Percentiles rank a stretch among this genome's conserved stretches.
Evolutionary conservation across 2,888 invertebrate species (phyloP).

Genomic region (Ectemnius lituratus): DNA sequence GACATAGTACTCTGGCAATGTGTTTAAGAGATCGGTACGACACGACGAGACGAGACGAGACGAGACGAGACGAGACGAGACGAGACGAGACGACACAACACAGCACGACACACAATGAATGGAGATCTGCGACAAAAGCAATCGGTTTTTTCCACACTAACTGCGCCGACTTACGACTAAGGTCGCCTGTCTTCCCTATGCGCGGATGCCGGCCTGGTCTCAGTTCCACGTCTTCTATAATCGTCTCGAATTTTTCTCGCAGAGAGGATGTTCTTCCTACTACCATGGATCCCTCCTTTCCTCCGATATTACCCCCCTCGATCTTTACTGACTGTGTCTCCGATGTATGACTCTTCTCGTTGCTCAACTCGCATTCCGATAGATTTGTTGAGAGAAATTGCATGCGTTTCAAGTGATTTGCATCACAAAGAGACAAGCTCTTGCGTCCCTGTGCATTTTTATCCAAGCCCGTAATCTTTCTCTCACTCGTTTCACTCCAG

Average conservation of each 20-base stretch:
- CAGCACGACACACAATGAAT: no score
- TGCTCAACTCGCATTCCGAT: conserved; percentile 22
- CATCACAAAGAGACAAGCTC: conserved; percentile 32
- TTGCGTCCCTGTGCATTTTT: conserved; percentile 4
- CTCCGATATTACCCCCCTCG: neutral
- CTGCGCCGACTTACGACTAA: conserved; percentile 64
- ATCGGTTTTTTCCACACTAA: conserved; percentile 25
- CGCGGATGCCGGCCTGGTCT: conserved; percentile 52
- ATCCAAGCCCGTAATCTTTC: no score
- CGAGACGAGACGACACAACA: no score
- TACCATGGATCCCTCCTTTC: conserved; percentile 31
- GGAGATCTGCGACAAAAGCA: conserved; percentile 52
- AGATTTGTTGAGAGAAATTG: conserved; percentile 46
- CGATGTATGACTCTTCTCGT: neutral
- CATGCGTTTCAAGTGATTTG: conserved; percentile 55
- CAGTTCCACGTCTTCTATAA: conserved; percentile 65
- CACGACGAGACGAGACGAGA: no score
- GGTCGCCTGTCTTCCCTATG: conserved; percentile 60
- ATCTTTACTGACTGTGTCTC: neutral
- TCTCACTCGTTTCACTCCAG: no score
- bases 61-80: no score
- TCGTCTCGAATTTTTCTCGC: conserved; percentile 69
- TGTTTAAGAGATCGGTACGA: no score
- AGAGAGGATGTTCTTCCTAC: conserved; percentile 63
- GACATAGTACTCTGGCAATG: no score